Conservation (phyloP, 2,888 invertebrate genomes). For the Papilio demoleus region DNA sequence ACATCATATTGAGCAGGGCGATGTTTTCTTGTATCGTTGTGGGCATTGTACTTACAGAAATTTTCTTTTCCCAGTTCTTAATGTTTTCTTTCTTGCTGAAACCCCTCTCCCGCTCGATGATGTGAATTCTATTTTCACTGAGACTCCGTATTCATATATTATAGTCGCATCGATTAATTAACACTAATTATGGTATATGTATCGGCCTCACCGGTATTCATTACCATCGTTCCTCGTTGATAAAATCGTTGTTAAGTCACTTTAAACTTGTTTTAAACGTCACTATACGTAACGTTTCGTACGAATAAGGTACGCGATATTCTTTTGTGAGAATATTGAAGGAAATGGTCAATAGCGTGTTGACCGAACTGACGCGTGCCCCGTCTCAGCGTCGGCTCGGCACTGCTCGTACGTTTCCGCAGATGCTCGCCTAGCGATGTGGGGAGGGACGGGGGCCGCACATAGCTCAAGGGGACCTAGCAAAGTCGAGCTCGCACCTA, state of each 20-base stretch:
- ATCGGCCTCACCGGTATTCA: conserved; percentile 48
- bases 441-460: conserved; percentile 43
- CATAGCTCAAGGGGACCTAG: conserved; percentile 57
- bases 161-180: conserved; percentile 47
- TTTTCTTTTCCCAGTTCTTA: conserved; percentile 24
- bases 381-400: conserved; percentile 66
- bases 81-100: conserved; percentile 39
- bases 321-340: conserved; percentile 63
- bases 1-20: conserved; percentile 86
- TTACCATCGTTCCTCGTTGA: conserved; percentile 42
- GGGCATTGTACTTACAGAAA: conserved; percentile 61
- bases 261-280: conserved; percentile 51
- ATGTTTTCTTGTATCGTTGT: conserved; percentile 75
- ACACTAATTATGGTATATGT: conserved; percentile 59
- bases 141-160: conserved; percentile 41
- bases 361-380: conserved; percentile 67
- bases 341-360: conserved; percentile 76
- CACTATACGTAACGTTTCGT: conserved; percentile 57
- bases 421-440: conserved; percentile 48
- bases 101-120: conserved; percentile 28
- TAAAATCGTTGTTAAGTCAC: conserved; percentile 36
- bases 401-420: conserved; percentile 74
- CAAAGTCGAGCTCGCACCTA: conserved; percentile 40
- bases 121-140: conserved; percentile 34
- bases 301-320: conserved; percentile 60